Percentiles rank a stretch among this genome's conserved stretches.
These are phyloP conservation scores for Dromococcyx pavoninus DNA, from an alignment of 2,797 vertebrate species.

Conservation along the genomic window DNA sequence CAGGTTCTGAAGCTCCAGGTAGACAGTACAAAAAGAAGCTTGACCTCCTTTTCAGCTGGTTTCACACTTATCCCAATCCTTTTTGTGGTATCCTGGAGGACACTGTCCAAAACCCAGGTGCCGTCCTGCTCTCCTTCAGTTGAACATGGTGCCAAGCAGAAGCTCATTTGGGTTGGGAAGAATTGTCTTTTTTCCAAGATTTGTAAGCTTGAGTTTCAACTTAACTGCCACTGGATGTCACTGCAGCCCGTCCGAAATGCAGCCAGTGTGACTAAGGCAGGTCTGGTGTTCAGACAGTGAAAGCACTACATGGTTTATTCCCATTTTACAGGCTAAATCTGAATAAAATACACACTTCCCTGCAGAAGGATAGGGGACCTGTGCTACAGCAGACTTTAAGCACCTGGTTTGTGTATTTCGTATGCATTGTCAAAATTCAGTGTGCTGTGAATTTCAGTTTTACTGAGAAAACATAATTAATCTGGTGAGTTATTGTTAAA, in stretches of 20 bases:
- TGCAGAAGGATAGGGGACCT: neutral
- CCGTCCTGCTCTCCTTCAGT: neutral
- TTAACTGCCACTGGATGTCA: slow-evolving; percentile 1
- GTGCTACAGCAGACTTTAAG: neutral
- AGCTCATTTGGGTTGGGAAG: neutral
- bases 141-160: neutral
- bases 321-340: neutral
- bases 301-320: neutral
- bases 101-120: neutral
- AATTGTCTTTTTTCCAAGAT: neutral
- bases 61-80: neutral
- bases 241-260: slow-evolving; percentile 4
- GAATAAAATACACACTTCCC: neutral
- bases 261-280: neutral
- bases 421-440: neutral
- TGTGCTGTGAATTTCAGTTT: neutral
- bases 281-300: neutral
- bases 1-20: neutral
- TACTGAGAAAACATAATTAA: neutral
- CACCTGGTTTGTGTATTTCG: neutral
- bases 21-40: neutral
- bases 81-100: neutral
- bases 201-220: neutral
- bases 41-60: neutral
- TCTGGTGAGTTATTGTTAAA: neutral